A percentile compares a stretch with the other conserved stretches of the same genome.
phyloP scores from a whole-genome alignment of 2,797 vertebrate species.

The Chrysocyon brachyurus region DNA sequence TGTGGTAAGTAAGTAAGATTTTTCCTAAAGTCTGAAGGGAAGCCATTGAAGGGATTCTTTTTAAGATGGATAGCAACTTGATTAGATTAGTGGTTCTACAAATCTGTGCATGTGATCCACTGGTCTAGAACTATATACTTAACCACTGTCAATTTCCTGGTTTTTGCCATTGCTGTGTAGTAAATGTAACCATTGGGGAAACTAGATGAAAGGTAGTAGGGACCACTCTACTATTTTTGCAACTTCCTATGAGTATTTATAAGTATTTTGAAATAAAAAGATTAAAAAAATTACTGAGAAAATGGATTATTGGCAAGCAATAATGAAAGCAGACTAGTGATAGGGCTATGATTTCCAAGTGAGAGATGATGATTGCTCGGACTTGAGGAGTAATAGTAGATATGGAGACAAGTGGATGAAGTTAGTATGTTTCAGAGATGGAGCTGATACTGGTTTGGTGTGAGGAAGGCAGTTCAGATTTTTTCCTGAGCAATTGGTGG shows the following conservation, averaged over 20 bases:
- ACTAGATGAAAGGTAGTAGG: not conserved
- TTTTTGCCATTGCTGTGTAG: not conserved
- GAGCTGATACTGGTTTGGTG: not conserved
- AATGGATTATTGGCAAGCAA: not conserved
- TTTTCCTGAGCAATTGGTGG: not conserved
- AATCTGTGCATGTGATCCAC: not conserved
- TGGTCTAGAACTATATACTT: not conserved
- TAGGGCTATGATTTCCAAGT: not conserved
- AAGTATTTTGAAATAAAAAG: conserved; percentile 5
- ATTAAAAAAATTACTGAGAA: not conserved
- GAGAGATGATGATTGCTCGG: not conserved
- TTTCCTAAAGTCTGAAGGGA: not conserved
- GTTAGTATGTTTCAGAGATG: not conserved
- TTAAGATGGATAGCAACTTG: not conserved
- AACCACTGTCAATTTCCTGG: not conserved
- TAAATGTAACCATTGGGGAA: not conserved
- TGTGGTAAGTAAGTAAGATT: not conserved
- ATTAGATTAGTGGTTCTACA: not conserved
- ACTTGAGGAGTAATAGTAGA: not conserved
- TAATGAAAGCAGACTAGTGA: conserved; percentile 15
- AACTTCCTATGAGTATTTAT: not conserved
- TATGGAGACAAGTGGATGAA: not conserved
- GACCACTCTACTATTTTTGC: not conserved
- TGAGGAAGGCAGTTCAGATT: not conserved
- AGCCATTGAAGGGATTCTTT: not conserved